Conservation (phyloP, 2,888 invertebrate species). For the Sepioteuthis lessoniana region DNA sequence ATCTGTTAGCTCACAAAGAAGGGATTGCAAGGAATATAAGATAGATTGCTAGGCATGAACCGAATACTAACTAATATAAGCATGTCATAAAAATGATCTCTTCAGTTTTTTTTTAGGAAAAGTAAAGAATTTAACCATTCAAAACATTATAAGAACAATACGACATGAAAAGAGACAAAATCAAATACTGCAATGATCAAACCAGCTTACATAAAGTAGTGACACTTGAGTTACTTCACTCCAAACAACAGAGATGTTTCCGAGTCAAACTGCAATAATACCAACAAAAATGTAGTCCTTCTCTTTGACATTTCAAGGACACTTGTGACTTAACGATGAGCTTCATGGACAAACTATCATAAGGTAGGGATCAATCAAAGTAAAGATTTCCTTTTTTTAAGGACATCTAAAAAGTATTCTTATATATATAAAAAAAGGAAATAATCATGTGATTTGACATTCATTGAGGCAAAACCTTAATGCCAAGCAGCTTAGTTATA, state of each 20-base stretch:
- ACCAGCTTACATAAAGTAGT: neutral
- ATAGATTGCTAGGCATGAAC: too few relatives aligned
- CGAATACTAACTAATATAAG: too few relatives aligned
- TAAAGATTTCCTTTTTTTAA: neutral
- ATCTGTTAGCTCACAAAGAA: too few relatives aligned
- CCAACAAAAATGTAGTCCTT: neutral
- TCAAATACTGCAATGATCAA: neutral
- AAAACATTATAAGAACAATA: too few relatives aligned
- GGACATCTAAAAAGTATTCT: neutral
- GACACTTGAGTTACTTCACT: neutral
- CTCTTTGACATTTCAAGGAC: neutral
- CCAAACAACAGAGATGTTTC: too few relatives aligned
- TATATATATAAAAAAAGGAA: neutral
- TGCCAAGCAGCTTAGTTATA: constrained; percentile 33
- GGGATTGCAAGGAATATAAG: too few relatives aligned
- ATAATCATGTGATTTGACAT: neutral
- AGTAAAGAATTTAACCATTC: too few relatives aligned
- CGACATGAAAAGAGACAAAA: neutral
- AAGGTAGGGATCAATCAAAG: neutral
- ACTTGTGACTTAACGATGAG: neutral
- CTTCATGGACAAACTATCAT: neutral
- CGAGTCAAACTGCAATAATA: too few relatives aligned
- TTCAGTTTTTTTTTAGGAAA: too few relatives aligned
- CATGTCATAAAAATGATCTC: too few relatives aligned
- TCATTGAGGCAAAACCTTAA: constrained; percentile 1